These are phyloP conservation scores for Xestia rhomboidea DNA, from an alignment of 2,888 invertebrate species.

Conservation along the genomic window DNA sequence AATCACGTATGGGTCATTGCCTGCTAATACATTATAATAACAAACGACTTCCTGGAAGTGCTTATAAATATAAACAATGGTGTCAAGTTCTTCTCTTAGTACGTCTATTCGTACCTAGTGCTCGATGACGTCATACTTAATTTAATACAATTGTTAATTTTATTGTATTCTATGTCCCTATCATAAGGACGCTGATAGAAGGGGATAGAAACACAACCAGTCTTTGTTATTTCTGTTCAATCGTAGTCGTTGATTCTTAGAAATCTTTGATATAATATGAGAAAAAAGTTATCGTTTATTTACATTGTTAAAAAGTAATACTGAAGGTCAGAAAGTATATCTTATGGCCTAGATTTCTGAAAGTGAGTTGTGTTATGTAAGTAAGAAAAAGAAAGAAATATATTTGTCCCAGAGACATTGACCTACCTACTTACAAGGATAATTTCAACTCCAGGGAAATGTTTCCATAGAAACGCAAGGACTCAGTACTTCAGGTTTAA, in stretches of 20 bases:
- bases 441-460: neutral
- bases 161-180: neutral
- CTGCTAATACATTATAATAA: neutral
- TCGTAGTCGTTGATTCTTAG: neutral
- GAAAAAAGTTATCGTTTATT: neutral
- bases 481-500: neutral
- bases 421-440: neutral
- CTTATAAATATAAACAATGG: conserved; percentile 8
- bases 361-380: neutral
- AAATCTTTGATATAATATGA: neutral
- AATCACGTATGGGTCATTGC: neutral
- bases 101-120: neutral
- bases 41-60: neutral
- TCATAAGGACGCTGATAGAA: conserved; percentile 7
- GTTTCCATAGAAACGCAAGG: neutral
- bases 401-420: neutral
- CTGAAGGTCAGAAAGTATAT: neutral
- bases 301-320: neutral
- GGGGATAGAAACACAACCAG: neutral
- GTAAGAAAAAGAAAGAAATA: no score
- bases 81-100: neutral
- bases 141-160: neutral
- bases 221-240: conserved; percentile 4
- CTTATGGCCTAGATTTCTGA: neutral
- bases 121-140: neutral